phyloP scores from a whole-genome alignment of 2,888 invertebrate species.

The Podotricha telesiphe region DNA sequence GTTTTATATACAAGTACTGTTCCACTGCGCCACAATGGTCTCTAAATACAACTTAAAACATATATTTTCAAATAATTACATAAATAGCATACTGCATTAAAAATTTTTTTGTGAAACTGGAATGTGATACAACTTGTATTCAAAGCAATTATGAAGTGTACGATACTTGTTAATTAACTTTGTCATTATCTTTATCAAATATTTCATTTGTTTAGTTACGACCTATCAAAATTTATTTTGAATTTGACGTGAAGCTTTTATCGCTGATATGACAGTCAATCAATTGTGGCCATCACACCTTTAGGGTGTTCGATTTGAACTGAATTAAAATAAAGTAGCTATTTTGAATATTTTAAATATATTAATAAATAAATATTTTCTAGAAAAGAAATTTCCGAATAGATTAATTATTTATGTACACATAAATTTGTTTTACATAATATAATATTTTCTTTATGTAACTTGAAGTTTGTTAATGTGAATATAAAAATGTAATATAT shows the following conservation, averaged over 20 bases:
- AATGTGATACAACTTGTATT: slow-evolving; percentile 10
- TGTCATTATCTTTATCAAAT: slow-evolving; percentile 22
- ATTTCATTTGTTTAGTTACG: slow-evolving; percentile 21
- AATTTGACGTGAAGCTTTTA: slow-evolving; percentile 25
- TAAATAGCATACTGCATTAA: not conserved
- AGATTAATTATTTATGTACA: not conserved
- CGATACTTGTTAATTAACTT: slow-evolving; percentile 8
- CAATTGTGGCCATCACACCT: slow-evolving; percentile 22
- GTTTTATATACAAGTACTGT: not conserved
- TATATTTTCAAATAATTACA: not conserved
- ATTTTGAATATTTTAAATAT: not conserved
- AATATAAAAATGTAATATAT: too few relatives aligned
- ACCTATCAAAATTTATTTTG: slow-evolving; percentile 18
- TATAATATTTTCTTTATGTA: too few relatives aligned
- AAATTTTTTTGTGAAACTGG: not conserved
- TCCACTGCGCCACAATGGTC: not conserved
- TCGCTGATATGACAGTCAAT: slow-evolving; percentile 23
- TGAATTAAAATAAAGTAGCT: not conserved
- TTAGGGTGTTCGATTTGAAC: not conserved
- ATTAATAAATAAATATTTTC: not conserved
- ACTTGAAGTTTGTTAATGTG: too few relatives aligned
- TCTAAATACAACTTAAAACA: not conserved
- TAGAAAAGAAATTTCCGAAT: not conserved
- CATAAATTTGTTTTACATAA: not conserved
- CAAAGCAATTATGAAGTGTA: not conserved